Percentiles rank a stretch among this genome's conserved stretches.
phyloP scores from a whole-genome alignment of 2,888 invertebrate species.

The Microplitis manilae region DNA sequence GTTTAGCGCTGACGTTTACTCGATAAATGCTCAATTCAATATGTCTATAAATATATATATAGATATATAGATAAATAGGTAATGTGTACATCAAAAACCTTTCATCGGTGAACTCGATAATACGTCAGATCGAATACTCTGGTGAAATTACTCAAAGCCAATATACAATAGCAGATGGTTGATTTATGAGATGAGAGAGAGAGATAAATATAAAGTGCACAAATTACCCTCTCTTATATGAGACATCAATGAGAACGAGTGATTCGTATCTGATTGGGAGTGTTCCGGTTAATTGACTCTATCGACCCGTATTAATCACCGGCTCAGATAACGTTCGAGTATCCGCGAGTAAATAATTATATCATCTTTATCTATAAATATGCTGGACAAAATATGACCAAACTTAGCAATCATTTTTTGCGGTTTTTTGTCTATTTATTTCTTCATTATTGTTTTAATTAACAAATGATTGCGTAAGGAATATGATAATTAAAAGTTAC shows the following conservation, averaged over 20 bases:
- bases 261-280: slow-evolving; percentile 47
- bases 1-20: slow-evolving; percentile 18
- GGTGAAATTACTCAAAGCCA: slow-evolving; percentile 26
- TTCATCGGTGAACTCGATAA: slow-evolving; percentile 28
- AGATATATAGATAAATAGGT: slow-evolving; percentile 3
- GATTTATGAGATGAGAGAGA: slow-evolving; percentile 24
- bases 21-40: not conserved
- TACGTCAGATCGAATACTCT: slow-evolving; percentile 30
- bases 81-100: slow-evolving; percentile 15
- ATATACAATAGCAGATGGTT: slow-evolving; percentile 13
- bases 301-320: slow-evolving; percentile 43
- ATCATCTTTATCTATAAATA: not conserved
- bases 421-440: no score
- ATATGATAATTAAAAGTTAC: not conserved
- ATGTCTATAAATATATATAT: not conserved
- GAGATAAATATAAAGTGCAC: slow-evolving; percentile 2
- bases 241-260: slow-evolving; percentile 36
- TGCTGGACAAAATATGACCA: no score
- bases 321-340: slow-evolving; percentile 27
- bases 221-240: slow-evolving; percentile 25
- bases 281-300: slow-evolving; percentile 48
- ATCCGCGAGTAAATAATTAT: slow-evolving; percentile 9
- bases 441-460: not conserved
- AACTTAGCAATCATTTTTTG: no score
- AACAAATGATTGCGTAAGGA: not conserved